phyloP scores from a whole-genome alignment of 2,113 vertebrate species.

The Gadus chalcogrammus region DNA sequence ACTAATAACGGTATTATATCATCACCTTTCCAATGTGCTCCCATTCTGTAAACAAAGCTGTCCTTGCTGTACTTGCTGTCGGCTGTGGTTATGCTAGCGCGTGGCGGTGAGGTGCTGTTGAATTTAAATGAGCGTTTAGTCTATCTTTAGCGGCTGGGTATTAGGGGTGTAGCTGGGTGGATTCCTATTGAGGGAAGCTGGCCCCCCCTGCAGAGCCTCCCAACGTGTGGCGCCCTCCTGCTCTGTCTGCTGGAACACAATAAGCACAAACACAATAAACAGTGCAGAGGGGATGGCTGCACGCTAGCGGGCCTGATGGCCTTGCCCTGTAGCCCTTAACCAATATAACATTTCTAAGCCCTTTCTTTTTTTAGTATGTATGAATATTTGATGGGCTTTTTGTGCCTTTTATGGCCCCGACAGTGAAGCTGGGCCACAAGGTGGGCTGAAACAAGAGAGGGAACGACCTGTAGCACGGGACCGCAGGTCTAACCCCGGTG shows the following conservation, averaged over 20 bases:
- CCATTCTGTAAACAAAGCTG: constrained; percentile 47
- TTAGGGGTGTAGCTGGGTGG: constrained; percentile 40
- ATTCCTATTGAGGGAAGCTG: constrained; percentile 42
- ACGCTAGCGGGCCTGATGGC: too few species aligned
- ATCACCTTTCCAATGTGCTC: constrained; percentile 44
- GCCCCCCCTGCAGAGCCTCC: constrained; percentile 22
- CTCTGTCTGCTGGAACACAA: constrained; percentile 19
- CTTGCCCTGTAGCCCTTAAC: too few species aligned
- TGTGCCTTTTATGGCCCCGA: too few species aligned
- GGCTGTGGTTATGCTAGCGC: constrained; percentile 9
- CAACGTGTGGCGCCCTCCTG: constrained; percentile 37
- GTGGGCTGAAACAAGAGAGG: too few species aligned
- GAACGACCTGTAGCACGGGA: too few species aligned
- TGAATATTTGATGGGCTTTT: too few species aligned
- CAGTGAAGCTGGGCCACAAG: too few species aligned
- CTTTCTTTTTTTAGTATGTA: too few species aligned
- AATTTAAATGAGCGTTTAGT: constrained; percentile 53
- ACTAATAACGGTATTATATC: constrained; percentile 49
- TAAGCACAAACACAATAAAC: too few species aligned
- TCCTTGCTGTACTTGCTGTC: constrained; percentile 45
- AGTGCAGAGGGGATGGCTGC: too few species aligned
- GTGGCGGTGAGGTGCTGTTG: constrained; percentile 32
- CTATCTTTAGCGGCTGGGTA: background rate
- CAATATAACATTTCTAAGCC: too few species aligned
- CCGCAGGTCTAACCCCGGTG: background rate